Evolutionary conservation across 2,888 invertebrate species (phyloP), one percentile per base, ranked within the genome.

Genomic region (Ennomos quercinarius): DNA sequence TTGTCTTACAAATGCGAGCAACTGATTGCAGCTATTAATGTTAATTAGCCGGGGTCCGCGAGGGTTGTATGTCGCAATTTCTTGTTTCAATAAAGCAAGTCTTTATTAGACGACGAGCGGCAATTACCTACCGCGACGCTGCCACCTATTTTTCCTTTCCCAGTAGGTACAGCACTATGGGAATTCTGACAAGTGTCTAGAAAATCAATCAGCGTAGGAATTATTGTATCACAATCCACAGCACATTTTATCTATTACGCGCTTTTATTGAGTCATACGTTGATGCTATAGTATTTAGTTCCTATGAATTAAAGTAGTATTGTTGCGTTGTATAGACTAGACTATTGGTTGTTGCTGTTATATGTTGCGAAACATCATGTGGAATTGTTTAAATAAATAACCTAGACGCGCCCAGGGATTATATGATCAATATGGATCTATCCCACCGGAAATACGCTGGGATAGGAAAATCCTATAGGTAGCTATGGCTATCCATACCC

Each of bases 31-130:
- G 67, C 70, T 76, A 83, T 84, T 83, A 78, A 71, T 64, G 71
- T 69, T 87, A 85, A 89, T 86, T 86, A 82, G 65, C 64, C 76
- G 69, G 80, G 73, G 74, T 69, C 76, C 67, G 66, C 67, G 72
- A 80, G 82, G 83, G 78, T 73, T 75, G 80, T 77, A 69, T 78
- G 77, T 81, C 80, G 84, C 84, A 78, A 89, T 85, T 86, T 86
- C 85, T 88, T 89, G 83, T 87, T 83, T 78, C 82, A 87, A 89
- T 87, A 89, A 81, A 83, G 81, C 77, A 77, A 78, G 83, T 77
- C 76, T 78, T 81, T 79, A 83, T 84, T 87, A 84, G 77, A 74
- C 70, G 44, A 66, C 70, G 63, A 74, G 73, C 73, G 72, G 73
- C 77, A 84, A 86, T 87, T 86, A 84, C 77, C 46, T 66, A 57